Evolutionary conservation across 2,797 vertebrate genomes (phyloP), one percentile per base, ranked within the genome.

Genomic region (Darevskia nairensis): DNA sequence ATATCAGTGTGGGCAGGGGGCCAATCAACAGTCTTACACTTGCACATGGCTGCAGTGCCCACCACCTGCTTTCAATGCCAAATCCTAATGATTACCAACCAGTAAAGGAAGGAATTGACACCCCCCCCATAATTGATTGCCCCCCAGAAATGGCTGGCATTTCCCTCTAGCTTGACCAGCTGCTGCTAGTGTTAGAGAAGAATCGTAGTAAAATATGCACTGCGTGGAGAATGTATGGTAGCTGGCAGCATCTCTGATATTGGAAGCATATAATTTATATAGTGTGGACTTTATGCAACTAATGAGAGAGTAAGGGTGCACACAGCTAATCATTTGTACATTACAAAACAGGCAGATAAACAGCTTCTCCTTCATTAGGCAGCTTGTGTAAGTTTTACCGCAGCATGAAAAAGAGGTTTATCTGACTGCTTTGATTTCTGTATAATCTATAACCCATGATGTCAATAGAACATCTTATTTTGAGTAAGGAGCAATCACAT

Each of bases 401-500:
- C 39, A 72, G 27, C 25, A 72, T 81, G n/a, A 76, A n/a, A 44
- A 80, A 78, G 55, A 72, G 8, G 23, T 21, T 10, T 72, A 72
- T 13, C 10, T 39, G 29, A 6, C 59, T 64, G 39, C 44, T 66
- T 41, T 74, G 80, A 32, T 84, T 64, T 87, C 13, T 41, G 15
- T 78, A 61, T 80, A 19, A 41, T 35, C 69, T 76, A 50, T 55
- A 80, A 8, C 61, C 25, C 46, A 69, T 69, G 27, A 82, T 69
- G 35, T 69, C 32, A 59, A 39, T 61, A 15, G 32, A 6, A n/a
- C 27, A 27, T 55, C 11, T 68, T 66, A 19, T 71, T 93, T 83
- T 44, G 50, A 44, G 7, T 68, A 87, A 72, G 39, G 32, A 90
- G 78, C 91, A 91, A 80, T 39, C 82, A 85, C 15, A n/a, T 32